Evolutionary conservation across 2,888 invertebrate species (phyloP).

Genomic region (Stenodema calcarata): DNA sequence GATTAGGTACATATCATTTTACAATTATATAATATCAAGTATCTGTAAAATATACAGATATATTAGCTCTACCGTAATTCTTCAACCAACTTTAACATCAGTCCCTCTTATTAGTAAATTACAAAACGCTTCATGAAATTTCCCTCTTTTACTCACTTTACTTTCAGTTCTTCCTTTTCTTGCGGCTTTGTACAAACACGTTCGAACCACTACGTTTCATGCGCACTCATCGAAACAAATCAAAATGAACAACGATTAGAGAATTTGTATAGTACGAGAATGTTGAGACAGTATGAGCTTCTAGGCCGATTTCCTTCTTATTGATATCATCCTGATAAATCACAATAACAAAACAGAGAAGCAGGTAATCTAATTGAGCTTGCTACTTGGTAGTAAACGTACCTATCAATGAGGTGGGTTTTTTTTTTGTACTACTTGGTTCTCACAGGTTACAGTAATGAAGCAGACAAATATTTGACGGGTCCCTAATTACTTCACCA

Average conservation of each 20-base stretch:
- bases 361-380: background rate
- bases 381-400: background rate
- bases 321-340: background rate
- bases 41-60: slow-evolving; percentile 20
- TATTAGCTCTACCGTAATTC: slow-evolving; percentile 1
- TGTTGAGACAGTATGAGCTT: background rate
- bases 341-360: background rate
- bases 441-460: background rate
- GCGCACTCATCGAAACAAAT: background rate
- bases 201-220: background rate
- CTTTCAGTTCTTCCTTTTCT: background rate
- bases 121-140: background rate
- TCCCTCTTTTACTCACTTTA: background rate
- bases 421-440: background rate
- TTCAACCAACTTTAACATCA: background rate
- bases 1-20: slow-evolving; percentile 32
- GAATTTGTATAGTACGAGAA: background rate
- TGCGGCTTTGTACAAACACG: background rate
- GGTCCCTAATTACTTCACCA: background rate
- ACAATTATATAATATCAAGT: background rate
- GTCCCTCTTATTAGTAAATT: slow-evolving; percentile 5
- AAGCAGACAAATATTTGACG: background rate
- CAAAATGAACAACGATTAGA: background rate
- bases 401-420: background rate
- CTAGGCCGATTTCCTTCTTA: slow-evolving; percentile 5